Percentiles rank a stretch among this genome's conserved stretches.
phyloP scores from a whole-genome alignment of 1,140 invertebrate genomes.

The Muscidifurax raptorellus region DNA sequence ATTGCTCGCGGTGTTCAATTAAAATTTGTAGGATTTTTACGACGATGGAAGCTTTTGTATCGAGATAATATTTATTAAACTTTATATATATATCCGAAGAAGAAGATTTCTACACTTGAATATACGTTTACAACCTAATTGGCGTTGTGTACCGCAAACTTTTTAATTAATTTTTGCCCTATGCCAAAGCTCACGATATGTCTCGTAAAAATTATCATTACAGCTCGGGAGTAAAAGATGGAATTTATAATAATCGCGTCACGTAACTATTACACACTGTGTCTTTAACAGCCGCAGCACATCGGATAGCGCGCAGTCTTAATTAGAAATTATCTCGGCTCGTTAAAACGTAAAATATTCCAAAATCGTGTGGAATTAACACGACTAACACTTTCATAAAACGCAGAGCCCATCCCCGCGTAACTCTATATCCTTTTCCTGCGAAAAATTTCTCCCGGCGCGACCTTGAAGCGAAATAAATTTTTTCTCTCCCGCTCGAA shows the following conservation, averaged over 20 bases:
- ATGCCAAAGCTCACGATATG: not conserved
- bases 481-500: not conserved
- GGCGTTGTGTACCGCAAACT: not conserved
- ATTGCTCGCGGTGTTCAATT: too few species aligned
- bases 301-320: not conserved
- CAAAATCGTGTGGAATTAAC: not conserved
- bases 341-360: conserved; percentile 1
- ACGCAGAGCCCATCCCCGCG: not conserved
- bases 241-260: not conserved
- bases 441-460: not conserved
- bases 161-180: not conserved
- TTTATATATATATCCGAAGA: not conserved
- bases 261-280: not conserved
- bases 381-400: not conserved
- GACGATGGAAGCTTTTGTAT: too few species aligned
- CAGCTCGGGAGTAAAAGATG: not conserved
- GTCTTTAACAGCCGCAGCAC: too few species aligned
- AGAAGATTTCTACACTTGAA: not conserved
- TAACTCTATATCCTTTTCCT: not conserved
- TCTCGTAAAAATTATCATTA: not conserved
- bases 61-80: too few species aligned
- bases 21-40: too few species aligned
- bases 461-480: not conserved
- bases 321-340: conserved; percentile 25
- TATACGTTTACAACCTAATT: not conserved